These are phyloP conservation scores for Mustelus asterias DNA, from an alignment of 2,113 vertebrate species.

Conservation along the genomic window DNA sequence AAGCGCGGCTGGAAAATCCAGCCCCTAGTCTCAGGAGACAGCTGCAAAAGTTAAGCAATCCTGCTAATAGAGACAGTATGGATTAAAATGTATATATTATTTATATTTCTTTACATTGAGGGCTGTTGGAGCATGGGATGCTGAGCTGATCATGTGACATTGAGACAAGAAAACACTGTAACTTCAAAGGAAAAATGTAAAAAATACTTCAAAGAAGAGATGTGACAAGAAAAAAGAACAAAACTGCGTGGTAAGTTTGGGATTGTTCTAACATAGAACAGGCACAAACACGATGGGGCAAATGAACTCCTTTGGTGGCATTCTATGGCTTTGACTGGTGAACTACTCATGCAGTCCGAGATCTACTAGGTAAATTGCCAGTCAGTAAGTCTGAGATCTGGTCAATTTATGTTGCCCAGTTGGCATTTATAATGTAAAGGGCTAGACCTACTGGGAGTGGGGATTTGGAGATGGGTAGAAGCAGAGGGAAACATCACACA, in stretches of 20 bases:
- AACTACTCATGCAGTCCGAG: not conserved
- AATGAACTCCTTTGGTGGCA: too few species aligned
- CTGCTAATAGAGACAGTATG: not conserved
- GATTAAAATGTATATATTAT: not conserved
- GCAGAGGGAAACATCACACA: not conserved
- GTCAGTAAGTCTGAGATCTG: not conserved
- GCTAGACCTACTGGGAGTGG: not conserved
- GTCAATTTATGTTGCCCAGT: not conserved
- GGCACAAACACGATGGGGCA: too few species aligned
- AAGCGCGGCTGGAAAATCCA: too few species aligned
- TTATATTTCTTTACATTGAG: not conserved
- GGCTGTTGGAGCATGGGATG: not conserved
- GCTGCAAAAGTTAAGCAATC: too few species aligned
- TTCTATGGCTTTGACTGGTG: not conserved
- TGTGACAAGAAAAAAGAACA: not conserved
- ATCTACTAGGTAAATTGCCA: not conserved
- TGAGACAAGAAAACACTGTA: not conserved
- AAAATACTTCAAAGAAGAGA: not conserved
- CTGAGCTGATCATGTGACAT: not conserved
- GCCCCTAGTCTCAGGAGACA: too few species aligned
- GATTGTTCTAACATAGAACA: too few species aligned
- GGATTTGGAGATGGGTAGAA: too few species aligned
- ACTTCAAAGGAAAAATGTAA: not conserved
- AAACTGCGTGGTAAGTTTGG: too few species aligned
- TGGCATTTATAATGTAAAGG: not conserved